Percentiles rank a stretch among this genome's conserved stretches.
phyloP scores from a whole-genome alignment of 2,888 invertebrate genomes.

The Brachypalpus laphriformis region DNA sequence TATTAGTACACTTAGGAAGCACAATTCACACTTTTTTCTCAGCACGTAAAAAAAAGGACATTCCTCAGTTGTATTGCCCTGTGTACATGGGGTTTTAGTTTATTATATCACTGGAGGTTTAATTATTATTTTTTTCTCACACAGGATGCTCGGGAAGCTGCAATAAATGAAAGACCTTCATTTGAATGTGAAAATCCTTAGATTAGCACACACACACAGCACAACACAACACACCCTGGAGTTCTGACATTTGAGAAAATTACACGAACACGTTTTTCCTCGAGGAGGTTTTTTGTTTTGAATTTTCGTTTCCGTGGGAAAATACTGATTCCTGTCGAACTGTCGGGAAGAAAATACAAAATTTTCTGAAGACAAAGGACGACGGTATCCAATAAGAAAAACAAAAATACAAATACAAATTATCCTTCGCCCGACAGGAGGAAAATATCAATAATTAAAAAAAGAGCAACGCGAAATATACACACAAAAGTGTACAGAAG shows the following conservation, averaged over 20 bases:
- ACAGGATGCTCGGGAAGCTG: slow-evolving; percentile 14
- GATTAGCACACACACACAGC: slow-evolving; percentile 14
- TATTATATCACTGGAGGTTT: slow-evolving; percentile 37
- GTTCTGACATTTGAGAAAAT: slow-evolving; percentile 62
- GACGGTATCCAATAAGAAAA: neutral
- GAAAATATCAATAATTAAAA: slow-evolving; percentile 56
- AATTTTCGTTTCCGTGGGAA: neutral
- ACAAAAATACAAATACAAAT: neutral
- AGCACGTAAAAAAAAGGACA: slow-evolving; percentile 24
- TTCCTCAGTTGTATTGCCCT: slow-evolving; percentile 20
- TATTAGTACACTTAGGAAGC: slow-evolving; percentile 47
- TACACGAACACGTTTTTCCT: slow-evolving; percentile 40
- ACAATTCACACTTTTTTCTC: slow-evolving; percentile 27
- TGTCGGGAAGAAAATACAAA: neutral
- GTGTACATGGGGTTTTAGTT: neutral
- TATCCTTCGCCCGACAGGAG: slow-evolving; percentile 7
- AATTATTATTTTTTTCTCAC: neutral
- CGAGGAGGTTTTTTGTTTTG: slow-evolving; percentile 7
- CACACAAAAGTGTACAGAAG: slow-evolving; percentile 70
- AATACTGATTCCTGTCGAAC: neutral
- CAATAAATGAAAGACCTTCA: neutral
- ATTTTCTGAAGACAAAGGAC: neutral
- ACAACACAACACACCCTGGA: slow-evolving; percentile 54
- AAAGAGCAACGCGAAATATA: slow-evolving; percentile 36
- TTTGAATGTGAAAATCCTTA: slow-evolving; percentile 32